These are phyloP conservation scores for Leptonema lineaticorne DNA, from an alignment of 1,140 invertebrate species.

Conservation along the genomic window DNA sequence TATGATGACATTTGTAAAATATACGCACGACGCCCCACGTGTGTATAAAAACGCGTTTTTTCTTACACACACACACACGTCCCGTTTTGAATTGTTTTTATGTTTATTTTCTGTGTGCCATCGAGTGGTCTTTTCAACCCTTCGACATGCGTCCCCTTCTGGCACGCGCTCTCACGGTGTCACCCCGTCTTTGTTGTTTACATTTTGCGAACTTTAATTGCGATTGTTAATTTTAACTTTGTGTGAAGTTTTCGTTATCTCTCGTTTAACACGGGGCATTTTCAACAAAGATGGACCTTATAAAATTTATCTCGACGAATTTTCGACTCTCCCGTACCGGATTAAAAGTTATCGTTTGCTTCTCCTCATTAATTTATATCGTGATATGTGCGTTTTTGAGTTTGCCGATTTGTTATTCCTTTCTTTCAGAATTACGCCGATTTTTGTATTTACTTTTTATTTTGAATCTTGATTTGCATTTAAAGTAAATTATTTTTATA, in stretches of 20 bases:
- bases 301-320: conserved; percentile 24
- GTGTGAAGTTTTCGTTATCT: conserved; percentile 28
- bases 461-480: too few species aligned
- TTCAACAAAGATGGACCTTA: conserved; percentile 4
- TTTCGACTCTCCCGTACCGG: not conserved
- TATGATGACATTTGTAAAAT: too few species aligned
- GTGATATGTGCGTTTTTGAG: not conserved
- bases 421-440: too few species aligned
- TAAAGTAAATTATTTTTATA: too few species aligned
- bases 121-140: conserved; percentile 4
- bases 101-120: not conserved
- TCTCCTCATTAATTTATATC: not conserved
- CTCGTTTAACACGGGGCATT: conserved; percentile 14
- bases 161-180: not conserved
- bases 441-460: too few species aligned
- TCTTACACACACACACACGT: too few species aligned
- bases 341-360: not conserved
- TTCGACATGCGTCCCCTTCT: not conserved
- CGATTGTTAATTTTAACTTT: conserved; percentile 29
- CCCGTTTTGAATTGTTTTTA: conserved; percentile 2
- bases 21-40: too few species aligned
- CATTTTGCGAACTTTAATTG: conserved; percentile 25
- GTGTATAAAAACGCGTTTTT: too few species aligned
- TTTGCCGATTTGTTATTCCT: not conserved
- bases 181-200: conserved; percentile 12